Evolutionary conservation across 2,888 invertebrate species (phyloP), one percentile per base, ranked within the genome.

Genomic region (Eurois occulta): DNA sequence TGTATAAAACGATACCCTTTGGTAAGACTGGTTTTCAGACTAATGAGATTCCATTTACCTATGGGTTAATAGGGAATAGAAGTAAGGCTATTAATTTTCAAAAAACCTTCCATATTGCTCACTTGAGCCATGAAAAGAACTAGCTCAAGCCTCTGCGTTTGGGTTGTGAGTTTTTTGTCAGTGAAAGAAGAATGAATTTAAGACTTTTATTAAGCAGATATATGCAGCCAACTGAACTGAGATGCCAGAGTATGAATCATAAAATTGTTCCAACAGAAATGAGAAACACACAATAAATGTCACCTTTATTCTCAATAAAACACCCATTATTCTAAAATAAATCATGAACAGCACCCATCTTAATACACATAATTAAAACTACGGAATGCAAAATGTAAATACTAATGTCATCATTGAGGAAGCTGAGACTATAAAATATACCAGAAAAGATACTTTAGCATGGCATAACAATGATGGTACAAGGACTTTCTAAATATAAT

Each of bases 401-500:
- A 75, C 77, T 70, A 80, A 75, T 84, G 75, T 77, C 78, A 78
- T 75, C 43, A 83, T 52, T 58, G 65, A 78, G 78, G 86, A 78
- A 86, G 55, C 75, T 48, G 11, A 73, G 74, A 80, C 80, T 70
- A 81, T 88, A 85, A 88, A 86, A 86, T 72, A 66, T 65, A 72
- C 75, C 75, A 77, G 73, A 78, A 84, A 86, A 86, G 73, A 88
- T 84, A 83, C 84, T 84, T 78, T 41, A 84, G 10, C 72, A 52
- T 78, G 66, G 72, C 78, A 83, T 72, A 87, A 86, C 87, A 88
- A 87, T 85, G 81, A 83, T 80, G 73, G 6, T 80, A 81, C 89
- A 89, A 89, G 89, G 89, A 87, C 83, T 83, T 84, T 86, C 86
- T 88, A 88, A 85, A 88, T 87, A 88, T 88, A 88, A 87, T 86